Evolutionary conservation across 2,797 vertebrate species (phyloP), one percentile per base, ranked within the genome.

Genomic region (Enteromius radiatus): DNA sequence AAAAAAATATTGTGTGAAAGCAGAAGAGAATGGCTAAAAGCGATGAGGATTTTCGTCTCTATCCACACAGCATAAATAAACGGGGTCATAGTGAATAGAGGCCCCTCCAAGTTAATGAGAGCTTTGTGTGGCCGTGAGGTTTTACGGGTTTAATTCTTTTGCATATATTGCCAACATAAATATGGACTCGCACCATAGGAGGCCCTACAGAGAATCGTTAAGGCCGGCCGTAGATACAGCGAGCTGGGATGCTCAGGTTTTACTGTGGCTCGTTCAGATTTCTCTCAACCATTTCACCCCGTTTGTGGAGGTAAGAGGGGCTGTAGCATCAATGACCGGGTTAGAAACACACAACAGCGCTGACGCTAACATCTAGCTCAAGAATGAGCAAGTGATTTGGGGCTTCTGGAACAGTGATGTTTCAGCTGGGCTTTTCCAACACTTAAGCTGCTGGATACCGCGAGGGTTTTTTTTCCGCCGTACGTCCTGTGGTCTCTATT

Each of bases 151-250:
- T 95, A 97, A 97, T 98, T 97, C 96, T 97, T 96, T 96, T 88
- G 92, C 96, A 96, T 97, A 97, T 97, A 98, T 98, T 97, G 97
- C 97, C 96, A 97, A 95, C 96, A 97, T 98, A 98, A 99, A 99
- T 97, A 99, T 94, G 95, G 93, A 7, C 87, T 94, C 93, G 93
- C 96, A 92, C 97, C 89, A 90, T 92, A 95, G 96, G 95, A 95
- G 90, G 93, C 94, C 96, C 97, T 95, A 80, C 90, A 80, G 96
- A 96, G 97, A 93, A 92, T 93, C 91, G 92, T 98, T 96, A 97
- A 96, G 95, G 91, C 92, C 84, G 88, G 80, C 89, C 94, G 91
- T 93, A 92, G 94, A 93, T 94, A 95, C 96, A 96, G 96, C 95
- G 96, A 95, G 95, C 97, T 97, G 92, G 91, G 94, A 97, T 96